Base-by-base conservation (phyloP, 1,140 invertebrate genomes). In the Solenopsis fugax region DNA sequence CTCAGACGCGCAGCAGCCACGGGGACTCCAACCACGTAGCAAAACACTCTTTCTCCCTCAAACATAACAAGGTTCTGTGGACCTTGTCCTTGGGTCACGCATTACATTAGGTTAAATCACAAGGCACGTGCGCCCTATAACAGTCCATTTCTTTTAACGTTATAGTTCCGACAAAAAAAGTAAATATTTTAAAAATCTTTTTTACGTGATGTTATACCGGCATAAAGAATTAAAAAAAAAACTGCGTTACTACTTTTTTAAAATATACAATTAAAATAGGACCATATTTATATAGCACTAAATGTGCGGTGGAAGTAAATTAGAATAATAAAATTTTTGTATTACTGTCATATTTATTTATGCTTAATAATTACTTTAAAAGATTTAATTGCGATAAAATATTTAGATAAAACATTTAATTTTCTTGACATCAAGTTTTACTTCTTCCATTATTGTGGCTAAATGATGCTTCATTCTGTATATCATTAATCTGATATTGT, bases 1-100 rank as follows among this genome's bases (percentile, higher is more conserved):
- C 84, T 82, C 87, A 88, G 88, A 89, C 72, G 84, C 67, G 87
- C 69, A 87, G 87, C 88, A 88, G 87, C 92, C 80, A 90, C 88
- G 86, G 82, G 86, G 75, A 86, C 71, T 86, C 50, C 88, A 89
- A 85, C 89, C 88, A 69, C 85, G 77, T 80, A 67, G 58, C 88
- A 73, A 87, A 89, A 69, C 56, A 80, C 18, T 90, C 56, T 82
- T 77, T 87, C 88, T 81, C 87, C 87, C 84, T 82, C 18, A 62
- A 67, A 29, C 29, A 29, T 60, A 54, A 60, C 48, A 60, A 37
- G 29, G 71, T 34, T 37, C 2, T 34, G 48, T 76, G 85, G 76
- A 72, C 76, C 69, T 91, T 89, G 87, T 86, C 88, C 65, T 90
- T 92, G 9, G 87, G 85, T 58, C 60, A 64, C 56, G 78, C 60